A percentile compares a stretch with the other conserved stretches of the same genome.
These are phyloP conservation scores for Telmatochromis sp. DNA, from an alignment of 2,113 vertebrate species.

Conservation along the genomic window DNA sequence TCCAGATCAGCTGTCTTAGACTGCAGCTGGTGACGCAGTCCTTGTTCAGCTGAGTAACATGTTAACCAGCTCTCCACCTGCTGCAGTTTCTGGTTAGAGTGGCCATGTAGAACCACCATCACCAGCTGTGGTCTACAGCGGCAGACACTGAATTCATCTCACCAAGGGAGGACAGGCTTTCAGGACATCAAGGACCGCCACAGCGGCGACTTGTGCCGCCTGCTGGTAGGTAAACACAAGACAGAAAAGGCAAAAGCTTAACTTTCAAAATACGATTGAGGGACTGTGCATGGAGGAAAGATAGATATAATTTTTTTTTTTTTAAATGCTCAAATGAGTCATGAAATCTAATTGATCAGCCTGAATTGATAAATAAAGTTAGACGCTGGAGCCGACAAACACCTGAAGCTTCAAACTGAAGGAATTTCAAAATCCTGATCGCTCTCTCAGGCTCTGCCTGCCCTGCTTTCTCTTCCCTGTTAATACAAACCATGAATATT, in stretches of 20 bases:
- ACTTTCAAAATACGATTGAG: background rate
- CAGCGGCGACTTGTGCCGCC: background rate
- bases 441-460: background rate
- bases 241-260: background rate
- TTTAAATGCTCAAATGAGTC: rapidly evolving
- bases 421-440: background rate
- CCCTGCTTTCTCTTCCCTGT: background rate
- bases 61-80: background rate
- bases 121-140: background rate
- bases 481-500: slow-evolving; percentile 38
- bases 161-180: background rate
- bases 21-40: background rate
- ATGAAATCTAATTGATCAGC: background rate
- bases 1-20: background rate
- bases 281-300: background rate
- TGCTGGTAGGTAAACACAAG: background rate
- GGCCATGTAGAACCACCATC: background rate
- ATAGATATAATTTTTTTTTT: background rate
- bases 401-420: background rate
- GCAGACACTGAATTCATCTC: background rate
- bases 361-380: background rate
- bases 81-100: background rate
- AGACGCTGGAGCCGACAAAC: background rate
- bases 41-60: background rate
- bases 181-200: background rate